These are phyloP conservation scores for Adelognathus sp. DNA, from an alignment of 2,888 invertebrate species.

Conservation along the genomic window DNA sequence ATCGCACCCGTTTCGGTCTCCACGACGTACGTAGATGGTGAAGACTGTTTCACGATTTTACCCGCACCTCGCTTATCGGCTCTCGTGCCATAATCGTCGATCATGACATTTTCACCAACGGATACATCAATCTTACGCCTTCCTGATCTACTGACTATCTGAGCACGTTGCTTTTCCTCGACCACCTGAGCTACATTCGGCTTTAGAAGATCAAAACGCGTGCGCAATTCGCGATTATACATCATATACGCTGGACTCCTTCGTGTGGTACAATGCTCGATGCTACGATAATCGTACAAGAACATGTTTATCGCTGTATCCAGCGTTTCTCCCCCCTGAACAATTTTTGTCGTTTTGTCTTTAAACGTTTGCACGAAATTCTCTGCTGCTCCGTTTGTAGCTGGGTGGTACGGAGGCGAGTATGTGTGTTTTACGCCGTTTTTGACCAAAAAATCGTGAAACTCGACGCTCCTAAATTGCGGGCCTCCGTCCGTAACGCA, in stretches of 20 bases:
- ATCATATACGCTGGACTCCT: slow-evolving; percentile 32
- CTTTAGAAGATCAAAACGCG: not conserved
- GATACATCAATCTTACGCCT: not conserved
- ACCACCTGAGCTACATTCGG: not conserved
- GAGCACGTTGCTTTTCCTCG: not conserved
- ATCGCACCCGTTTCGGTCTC: not conserved
- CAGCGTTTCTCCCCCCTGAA: slow-evolving; percentile 51
- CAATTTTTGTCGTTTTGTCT: slow-evolving; percentile 55
- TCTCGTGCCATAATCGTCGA: not conserved
- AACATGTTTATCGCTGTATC: slow-evolving; percentile 51
- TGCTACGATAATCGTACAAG: slow-evolving; percentile 57
- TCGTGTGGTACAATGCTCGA: slow-evolving; percentile 44
- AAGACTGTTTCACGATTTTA: not conserved
- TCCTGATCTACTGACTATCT: not conserved
- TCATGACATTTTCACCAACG: not conserved
- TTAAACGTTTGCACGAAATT: slow-evolving; percentile 60
- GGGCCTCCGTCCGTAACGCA: slow-evolving; percentile 59
- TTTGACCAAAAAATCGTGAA: slow-evolving; percentile 48
- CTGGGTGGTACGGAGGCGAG: slow-evolving; percentile 56
- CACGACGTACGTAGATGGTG: slow-evolving; percentile 15
- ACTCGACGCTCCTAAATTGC: slow-evolving; percentile 53
- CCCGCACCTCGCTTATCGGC: not conserved
- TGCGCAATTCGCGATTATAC: slow-evolving; percentile 34
- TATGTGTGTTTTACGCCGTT: slow-evolving; percentile 58
- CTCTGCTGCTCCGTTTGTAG: slow-evolving; percentile 53